phyloP scores from a whole-genome alignment of 2,797 vertebrate genomes.

The Gila robusta region DNA sequence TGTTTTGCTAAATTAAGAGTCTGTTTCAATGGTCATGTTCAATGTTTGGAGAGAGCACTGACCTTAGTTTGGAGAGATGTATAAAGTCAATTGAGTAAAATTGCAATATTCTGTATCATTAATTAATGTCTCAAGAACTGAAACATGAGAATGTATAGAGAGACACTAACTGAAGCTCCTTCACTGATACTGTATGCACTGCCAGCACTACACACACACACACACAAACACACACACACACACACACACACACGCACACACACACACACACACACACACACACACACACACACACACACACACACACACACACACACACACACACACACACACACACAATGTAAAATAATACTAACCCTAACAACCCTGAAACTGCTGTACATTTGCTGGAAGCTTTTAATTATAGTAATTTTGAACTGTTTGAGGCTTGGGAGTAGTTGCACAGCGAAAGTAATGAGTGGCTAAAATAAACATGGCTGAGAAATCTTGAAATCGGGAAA shows the following conservation, averaged over 20 bases:
- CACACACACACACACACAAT: neutral
- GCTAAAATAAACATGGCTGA: constrained; percentile 29
- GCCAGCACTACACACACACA: neutral
- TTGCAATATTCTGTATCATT: neutral
- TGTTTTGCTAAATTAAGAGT: constrained; percentile 22
- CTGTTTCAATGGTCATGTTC: neutral
- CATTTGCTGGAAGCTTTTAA: constrained; percentile 38
- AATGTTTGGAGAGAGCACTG: neutral
- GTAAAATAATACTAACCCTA: constrained; percentile 43
- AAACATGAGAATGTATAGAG: neutral
- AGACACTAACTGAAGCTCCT: neutral
- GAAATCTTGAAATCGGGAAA: constrained; percentile 33
- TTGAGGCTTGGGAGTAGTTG: constrained; percentile 20
- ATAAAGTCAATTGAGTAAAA: neutral
- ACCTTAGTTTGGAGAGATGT: neutral
- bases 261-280: neutral
- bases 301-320: neutral
- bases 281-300: neutral
- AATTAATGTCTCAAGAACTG: constrained; percentile 1
- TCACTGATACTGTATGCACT: constrained; percentile 8
- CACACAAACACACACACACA: neutral
- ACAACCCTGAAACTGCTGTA: constrained; percentile 26
- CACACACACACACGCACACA: neutral
- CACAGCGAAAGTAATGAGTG: constrained; percentile 41
- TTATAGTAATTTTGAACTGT: constrained; percentile 40